Conservation (phyloP, 2,888 invertebrate genomes). For the Spilosoma lubricipeda region DNA sequence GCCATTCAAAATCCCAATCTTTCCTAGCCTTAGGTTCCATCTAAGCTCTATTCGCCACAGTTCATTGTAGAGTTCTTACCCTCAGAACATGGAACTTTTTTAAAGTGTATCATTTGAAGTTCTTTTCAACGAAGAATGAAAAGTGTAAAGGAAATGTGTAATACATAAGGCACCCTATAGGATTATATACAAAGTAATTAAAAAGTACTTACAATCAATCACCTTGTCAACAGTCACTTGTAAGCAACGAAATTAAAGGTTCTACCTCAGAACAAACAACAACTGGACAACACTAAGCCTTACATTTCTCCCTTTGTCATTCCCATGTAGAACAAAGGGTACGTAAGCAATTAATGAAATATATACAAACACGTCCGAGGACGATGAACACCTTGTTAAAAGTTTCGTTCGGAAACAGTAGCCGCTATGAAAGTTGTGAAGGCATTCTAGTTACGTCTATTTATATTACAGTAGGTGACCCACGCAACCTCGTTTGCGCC, state of each 20-base stretch:
- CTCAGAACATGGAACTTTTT: too few species aligned
- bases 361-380: slow-evolving; percentile 1
- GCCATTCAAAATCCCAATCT: too few species aligned
- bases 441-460: neutral
- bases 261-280: neutral
- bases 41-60: too few species aligned
- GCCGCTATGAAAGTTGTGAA: neutral
- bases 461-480: neutral
- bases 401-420: neutral
- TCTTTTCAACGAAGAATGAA: neutral
- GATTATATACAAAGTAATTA: neutral
- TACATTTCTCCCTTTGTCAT: neutral
- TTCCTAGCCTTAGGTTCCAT: too few species aligned
- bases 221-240: neutral
- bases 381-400: neutral
- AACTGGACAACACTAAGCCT: neutral
- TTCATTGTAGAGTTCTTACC: too few species aligned
- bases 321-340: neutral
- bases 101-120: neutral
- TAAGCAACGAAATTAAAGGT: neutral
- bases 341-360: neutral
- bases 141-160: neutral
- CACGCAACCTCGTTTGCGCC: too few species aligned
- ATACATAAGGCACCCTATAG: neutral
- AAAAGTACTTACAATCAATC: neutral